Percentiles rank a stretch among this genome's conserved stretches.
Conservation (phyloP, 2,888 invertebrate genomes). For the Brachyopa scutellaris region DNA sequence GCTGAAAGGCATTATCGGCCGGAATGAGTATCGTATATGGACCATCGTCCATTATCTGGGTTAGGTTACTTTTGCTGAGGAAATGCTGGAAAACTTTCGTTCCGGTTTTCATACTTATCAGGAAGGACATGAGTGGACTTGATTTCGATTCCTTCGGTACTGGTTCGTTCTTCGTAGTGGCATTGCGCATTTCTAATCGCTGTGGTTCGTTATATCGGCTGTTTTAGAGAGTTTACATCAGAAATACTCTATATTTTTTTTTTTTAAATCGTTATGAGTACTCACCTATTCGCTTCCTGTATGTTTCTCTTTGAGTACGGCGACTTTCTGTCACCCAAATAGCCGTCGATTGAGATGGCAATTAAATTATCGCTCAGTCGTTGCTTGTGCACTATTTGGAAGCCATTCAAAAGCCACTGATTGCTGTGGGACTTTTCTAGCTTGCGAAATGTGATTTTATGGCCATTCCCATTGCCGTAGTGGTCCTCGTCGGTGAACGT, state of each 20-base stretch:
- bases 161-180: slow-evolving; percentile 80
- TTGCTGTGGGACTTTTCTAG: slow-evolving; percentile 80
- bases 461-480: slow-evolving; percentile 82
- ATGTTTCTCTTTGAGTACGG: slow-evolving; percentile 82
- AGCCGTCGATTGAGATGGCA: slow-evolving; percentile 81
- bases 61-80: slow-evolving; percentile 85
- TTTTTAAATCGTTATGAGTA: not conserved
- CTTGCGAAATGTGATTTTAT: slow-evolving; percentile 81
- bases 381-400: slow-evolving; percentile 80
- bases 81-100: slow-evolving; percentile 86
- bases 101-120: slow-evolving; percentile 85
- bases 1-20: slow-evolving; percentile 86
- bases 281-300: slow-evolving; percentile 82
- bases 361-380: slow-evolving; percentile 80
- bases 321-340: slow-evolving; percentile 81
- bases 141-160: slow-evolving; percentile 80
- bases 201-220: slow-evolving; percentile 82
- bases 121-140: slow-evolving; percentile 82
- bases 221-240: slow-evolving; percentile 11
- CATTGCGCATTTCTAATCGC: slow-evolving; percentile 80
- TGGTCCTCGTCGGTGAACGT: slow-evolving; percentile 81
- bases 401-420: slow-evolving; percentile 81
- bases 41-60: slow-evolving; percentile 83
- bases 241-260: not conserved
- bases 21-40: slow-evolving; percentile 86